Evolutionary conservation across 2,113 vertebrate species (phyloP), one percentile per base, ranked within the genome.

Genomic region (Aplodontia rufa): DNA sequence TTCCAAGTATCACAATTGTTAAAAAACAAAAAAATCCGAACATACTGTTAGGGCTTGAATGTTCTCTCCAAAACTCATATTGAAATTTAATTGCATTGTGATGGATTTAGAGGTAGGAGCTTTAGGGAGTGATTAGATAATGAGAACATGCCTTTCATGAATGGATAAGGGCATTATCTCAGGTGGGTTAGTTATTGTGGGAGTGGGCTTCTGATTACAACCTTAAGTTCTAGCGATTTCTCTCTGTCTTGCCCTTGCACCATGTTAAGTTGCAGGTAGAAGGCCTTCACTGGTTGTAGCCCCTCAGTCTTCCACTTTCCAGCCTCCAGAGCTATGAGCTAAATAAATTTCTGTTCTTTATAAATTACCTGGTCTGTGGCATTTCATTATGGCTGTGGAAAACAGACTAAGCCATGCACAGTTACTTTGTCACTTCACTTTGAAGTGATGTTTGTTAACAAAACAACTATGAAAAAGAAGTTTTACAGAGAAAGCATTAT

Each of bases 401-500:
- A 79, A 55, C 42, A 74, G 42, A 42, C 40, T 45, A 13, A 42
- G 24, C 28, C 24, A 80, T 62, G 75, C 6, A 92, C 4, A 30
- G 60, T 49, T 37, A 30, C 66, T 64, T 37, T 88, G 28, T 71
- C 64, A 84, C 40, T 74, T 71, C 47, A 60, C 60, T 1, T 26
- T 84, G 60, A 87, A 89, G 24, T 76, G 60, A 88, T n/a, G 45
- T 89, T 78, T 62, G 35, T 58, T 45, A 40, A 49, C 45, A 12
- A 37, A 88, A 68, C 40, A 7, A 0, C 14, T 55, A 35, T 89
- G 40, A 53, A 45, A 12, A 69, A 90, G 74, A 47, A 51, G 3
- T 94, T 89, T 68, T 74, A 66, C 13, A 45, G 88, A 92, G 42
- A 89, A 88, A 78, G 4, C 66, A 42, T 75, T 91, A 51, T 92